Percentiles rank a stretch among this genome's conserved stretches.
Conservation (phyloP, 2,797 vertebrate genomes). For the Tapirus indicus region DNA sequence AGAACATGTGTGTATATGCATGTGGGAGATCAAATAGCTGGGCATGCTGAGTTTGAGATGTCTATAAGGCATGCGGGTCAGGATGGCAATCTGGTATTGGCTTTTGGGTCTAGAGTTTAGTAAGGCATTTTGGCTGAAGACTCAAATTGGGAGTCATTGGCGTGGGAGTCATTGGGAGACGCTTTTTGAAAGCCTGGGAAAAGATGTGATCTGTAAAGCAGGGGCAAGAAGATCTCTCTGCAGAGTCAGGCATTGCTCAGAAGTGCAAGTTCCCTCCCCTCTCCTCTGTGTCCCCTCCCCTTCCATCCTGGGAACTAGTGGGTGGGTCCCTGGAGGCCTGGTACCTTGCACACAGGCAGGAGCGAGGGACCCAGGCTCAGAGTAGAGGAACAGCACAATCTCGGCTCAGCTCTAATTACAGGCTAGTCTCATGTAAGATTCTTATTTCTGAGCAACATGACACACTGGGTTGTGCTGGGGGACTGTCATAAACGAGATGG, state of each 20-base stretch:
- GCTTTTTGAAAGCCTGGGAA: not conserved
- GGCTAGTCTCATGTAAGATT: not conserved
- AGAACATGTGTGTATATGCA: rapidly evolving
- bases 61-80: not conserved
- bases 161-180: not conserved
- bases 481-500: not conserved
- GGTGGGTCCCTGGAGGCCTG: not conserved
- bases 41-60: not conserved
- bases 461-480: not conserved
- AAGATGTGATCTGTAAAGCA: not conserved
- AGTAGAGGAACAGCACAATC: not conserved
- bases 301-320: not conserved
- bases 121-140: not conserved
- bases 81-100: not conserved
- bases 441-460: not conserved
- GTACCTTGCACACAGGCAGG: not conserved
- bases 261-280: rapidly evolving
- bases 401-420: not conserved
- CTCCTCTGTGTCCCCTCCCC: not conserved
- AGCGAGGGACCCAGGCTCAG: not conserved
- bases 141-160: not conserved
- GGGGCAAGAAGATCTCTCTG: not conserved
- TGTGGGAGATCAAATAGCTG: not conserved
- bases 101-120: not conserved
- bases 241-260: not conserved